These are phyloP conservation scores for Rhopalosiphum maidis DNA, from an alignment of 1,140 invertebrate species.

Conservation along the genomic window DNA sequence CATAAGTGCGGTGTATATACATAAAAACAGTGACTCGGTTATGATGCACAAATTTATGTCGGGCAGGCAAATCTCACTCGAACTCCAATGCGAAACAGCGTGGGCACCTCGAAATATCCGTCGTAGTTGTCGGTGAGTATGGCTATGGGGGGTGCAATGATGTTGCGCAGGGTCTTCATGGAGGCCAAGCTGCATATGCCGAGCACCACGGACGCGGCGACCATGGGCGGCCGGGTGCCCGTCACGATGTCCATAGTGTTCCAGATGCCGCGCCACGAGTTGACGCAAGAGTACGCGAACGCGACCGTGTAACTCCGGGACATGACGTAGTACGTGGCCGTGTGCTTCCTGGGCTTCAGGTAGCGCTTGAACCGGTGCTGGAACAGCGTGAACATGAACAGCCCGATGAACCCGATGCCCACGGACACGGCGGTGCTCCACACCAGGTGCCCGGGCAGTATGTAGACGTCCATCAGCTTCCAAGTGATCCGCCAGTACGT, in stretches of 20 bases:
- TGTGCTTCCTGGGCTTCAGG: constrained; percentile 70
- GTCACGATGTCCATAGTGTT: constrained; percentile 75
- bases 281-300: constrained; percentile 80
- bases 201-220: constrained; percentile 69
- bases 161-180: constrained; percentile 75
- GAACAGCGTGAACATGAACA: constrained; percentile 72
- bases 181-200: constrained; percentile 69
- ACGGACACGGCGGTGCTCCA: constrained; percentile 73
- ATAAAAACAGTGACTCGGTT: neutral
- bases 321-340: constrained; percentile 73
- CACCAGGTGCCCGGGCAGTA: constrained; percentile 69
- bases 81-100: constrained; percentile 73
- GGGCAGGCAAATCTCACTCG: constrained; percentile 67
- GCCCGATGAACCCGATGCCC: constrained; percentile 71
- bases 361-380: constrained; percentile 70
- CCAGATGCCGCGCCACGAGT: constrained; percentile 85
- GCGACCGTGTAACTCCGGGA: constrained; percentile 78
- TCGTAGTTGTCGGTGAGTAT: constrained; percentile 74
- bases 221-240: constrained; percentile 67
- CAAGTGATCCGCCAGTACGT: constrained; percentile 86
- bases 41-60: neutral
- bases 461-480: constrained; percentile 77
- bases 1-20: too few relatives aligned
- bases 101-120: constrained; percentile 82
- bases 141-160: constrained; percentile 81